Conservation (phyloP, 2,113 vertebrate genomes). For the Dromiciops gliroides region DNA sequence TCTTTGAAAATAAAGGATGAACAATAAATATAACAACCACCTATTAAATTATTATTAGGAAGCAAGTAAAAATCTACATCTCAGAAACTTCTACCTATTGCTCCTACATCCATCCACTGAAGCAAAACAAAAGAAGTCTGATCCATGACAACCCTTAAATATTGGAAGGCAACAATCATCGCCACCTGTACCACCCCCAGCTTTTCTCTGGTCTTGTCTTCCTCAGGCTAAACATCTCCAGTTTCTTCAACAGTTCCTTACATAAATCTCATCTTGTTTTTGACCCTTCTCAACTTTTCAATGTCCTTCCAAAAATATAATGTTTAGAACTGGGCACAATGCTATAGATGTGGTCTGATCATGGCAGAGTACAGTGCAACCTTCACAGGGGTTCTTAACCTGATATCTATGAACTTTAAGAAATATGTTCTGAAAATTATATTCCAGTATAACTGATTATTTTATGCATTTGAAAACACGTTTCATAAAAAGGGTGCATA, state of each 20-base stretch:
- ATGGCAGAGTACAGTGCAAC: background rate
- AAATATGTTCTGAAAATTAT: background rate
- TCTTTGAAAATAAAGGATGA: background rate
- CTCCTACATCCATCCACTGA: background rate
- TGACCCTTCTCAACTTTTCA: background rate
- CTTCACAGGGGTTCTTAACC: background rate
- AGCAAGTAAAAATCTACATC: background rate
- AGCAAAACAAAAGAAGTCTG: background rate
- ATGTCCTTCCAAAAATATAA: background rate
- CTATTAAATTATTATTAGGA: background rate
- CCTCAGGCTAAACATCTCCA: background rate
- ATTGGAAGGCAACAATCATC: background rate
- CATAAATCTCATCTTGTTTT: background rate
- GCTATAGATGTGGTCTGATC: background rate
- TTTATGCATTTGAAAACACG: background rate
- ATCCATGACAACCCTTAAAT: background rate
- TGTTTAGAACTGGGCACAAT: background rate
- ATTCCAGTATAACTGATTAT: background rate
- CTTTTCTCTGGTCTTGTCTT: background rate
- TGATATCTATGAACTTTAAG: background rate
- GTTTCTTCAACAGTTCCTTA: background rate
- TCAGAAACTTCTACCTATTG: background rate
- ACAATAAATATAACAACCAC: background rate
- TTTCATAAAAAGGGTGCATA: background rate
- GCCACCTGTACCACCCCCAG: background rate